Base-by-base conservation (phyloP, 92 coral and sea anemone genomes). In the Scolanthus callimorphus region DNA sequence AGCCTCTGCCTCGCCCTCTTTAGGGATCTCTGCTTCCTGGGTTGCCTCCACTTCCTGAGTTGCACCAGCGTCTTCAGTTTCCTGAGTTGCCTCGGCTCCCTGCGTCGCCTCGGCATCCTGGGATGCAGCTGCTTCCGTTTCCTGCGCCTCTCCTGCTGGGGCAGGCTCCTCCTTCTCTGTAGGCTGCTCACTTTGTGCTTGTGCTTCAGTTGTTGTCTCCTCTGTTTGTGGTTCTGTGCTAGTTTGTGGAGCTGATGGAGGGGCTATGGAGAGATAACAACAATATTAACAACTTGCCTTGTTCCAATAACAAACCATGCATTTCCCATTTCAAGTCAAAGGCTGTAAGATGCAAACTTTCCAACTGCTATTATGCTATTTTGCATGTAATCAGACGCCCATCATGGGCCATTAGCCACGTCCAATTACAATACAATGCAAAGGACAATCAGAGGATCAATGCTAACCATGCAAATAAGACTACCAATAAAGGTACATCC, bases 61-160 rank as follows among this genome's bases (percentile, higher is more conserved):
- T 56, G 20, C 13, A 3, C 24, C 61, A 31, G 30, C 77, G 31
- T 70, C 43, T 10, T 59, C 50, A 2, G 49, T 31, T 31, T 57
- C 76, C 23, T 70, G 59, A 19, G 45, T 37, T 11, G 51, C 52
- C 1, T 22, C 20, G 37, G 30, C 61, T 54, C 53, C 28, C 13
- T 31, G 57, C 38, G 30, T 68, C 37, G 58, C 43, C 11, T 59
- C 50, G 2, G 49, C 38, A 24, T 57, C 76, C 23, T 70, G 59
- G 19, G 45, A 43, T 11, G 51, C 52, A 1, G 30, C 20, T 51
- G 30, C 61, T 54, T 61, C 28, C 44, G 29, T 43, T 65, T 11
- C 49, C 28, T 72, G 71, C 37, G 27, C 54, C 15, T 34, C 41
- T 23, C 4, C 46, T 3, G 63, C 19, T n/a, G 24, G 12, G 4